These are phyloP conservation scores for Tupaia chinensis DNA, from an alignment of 2,113 vertebrate species.

Conservation along the genomic window DNA sequence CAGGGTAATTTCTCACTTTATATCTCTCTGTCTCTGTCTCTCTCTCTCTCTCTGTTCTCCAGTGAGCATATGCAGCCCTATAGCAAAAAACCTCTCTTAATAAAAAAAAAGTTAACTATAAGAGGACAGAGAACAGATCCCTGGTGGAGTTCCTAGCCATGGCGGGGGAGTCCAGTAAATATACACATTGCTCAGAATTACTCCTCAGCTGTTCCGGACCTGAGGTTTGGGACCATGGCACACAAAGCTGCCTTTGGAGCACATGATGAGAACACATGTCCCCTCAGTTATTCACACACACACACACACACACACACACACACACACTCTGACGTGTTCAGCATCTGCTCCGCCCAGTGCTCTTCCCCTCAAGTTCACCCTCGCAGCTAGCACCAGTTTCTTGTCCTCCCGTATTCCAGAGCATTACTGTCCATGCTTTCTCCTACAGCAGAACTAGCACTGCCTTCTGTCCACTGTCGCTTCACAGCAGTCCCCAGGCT, in stretches of 20 bases:
- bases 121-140: neutral
- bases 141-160: neutral
- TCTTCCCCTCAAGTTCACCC: neutral
- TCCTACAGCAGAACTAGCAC: neutral
- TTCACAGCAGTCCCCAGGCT: neutral
- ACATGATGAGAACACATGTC: rapidly evolving
- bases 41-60: too few relatives aligned
- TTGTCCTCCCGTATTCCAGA: neutral
- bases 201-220: neutral
- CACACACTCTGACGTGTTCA: neutral
- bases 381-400: neutral
- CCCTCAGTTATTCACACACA: neutral
- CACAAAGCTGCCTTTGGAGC: neutral
- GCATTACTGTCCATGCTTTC: neutral
- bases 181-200: neutral
- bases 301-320: too few relatives aligned
- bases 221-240: neutral
- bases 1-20: too few relatives aligned
- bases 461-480: neutral
- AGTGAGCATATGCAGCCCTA: too few relatives aligned
- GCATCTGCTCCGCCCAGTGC: rapidly evolving
- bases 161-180: neutral
- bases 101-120: neutral
- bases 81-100: too few relatives aligned
- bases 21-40: too few relatives aligned